These are phyloP conservation scores for Caranx melampygus DNA, from an alignment of 2,113 vertebrate genomes.

Conservation along the genomic window DNA sequence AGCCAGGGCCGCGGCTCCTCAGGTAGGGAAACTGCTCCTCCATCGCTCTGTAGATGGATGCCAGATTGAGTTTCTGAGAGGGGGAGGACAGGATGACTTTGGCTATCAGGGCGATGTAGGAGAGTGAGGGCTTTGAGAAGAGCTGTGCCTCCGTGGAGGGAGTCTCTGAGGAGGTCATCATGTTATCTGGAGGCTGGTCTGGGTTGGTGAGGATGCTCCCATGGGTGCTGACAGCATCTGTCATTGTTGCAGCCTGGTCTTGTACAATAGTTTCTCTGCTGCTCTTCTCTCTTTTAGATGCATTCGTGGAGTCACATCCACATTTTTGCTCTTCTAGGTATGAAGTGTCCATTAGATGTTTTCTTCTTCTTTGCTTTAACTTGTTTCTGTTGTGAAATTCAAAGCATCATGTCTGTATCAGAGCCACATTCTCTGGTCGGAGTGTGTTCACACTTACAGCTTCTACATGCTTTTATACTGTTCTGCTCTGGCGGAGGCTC, in stretches of 20 bases:
- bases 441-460: not conserved
- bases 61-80: conserved; percentile 77
- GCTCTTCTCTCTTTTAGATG: not conserved
- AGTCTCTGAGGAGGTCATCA: not conserved
- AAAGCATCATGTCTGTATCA: not conserved
- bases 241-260: not conserved
- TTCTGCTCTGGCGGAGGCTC: not conserved
- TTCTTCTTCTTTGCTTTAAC: not conserved
- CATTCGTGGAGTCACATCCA: not conserved
- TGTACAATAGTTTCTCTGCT: not conserved
- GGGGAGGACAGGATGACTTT: conserved; percentile 80
- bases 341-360: conserved; percentile 8
- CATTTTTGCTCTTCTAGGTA: conserved; percentile 20
- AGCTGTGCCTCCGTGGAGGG: not conserved
- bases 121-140: conserved; percentile 68
- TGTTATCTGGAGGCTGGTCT: not conserved
- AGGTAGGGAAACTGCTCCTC: conserved; percentile 79
- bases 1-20: conserved; percentile 66
- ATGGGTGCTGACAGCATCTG: not conserved
- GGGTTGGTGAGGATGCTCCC: conserved; percentile 3
- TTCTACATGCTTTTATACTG: conserved; percentile 35
- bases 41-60: conserved; percentile 80
- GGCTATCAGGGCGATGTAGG: conserved; percentile 80
- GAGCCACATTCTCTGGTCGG: not conserved
- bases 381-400: conserved; percentile 8